These are phyloP conservation scores for Calcarius lapponicus DNA, from an alignment of 2,797 vertebrate genomes.

Conservation along the genomic window DNA sequence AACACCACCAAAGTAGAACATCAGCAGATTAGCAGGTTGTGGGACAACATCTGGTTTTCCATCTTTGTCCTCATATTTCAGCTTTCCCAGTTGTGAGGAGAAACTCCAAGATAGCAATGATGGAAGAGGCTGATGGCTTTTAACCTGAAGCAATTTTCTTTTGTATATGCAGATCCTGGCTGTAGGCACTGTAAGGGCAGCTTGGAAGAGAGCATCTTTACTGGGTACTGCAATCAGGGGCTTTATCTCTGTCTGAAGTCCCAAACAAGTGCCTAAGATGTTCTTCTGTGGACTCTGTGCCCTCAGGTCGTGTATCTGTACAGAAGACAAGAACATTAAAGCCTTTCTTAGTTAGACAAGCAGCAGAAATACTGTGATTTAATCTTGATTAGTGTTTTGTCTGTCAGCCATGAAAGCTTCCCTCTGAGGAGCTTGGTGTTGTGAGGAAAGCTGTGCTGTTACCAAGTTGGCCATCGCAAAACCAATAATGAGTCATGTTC, in stretches of 20 bases:
- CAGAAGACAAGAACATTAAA: neutral
- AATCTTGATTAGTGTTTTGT: neutral
- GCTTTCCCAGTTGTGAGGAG: neutral
- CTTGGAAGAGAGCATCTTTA: neutral
- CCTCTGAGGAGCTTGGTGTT: neutral
- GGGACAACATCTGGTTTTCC: neutral
- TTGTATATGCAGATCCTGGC: neutral
- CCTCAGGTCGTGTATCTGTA: slow-evolving; percentile 33
- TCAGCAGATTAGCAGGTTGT: neutral
- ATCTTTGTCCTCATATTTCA: neutral
- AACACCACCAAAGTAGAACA: neutral
- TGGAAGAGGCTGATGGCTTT: neutral
- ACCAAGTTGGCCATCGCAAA: neutral
- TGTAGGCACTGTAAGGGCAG: neutral
- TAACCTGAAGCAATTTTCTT: neutral
- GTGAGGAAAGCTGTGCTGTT: neutral
- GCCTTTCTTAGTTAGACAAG: neutral
- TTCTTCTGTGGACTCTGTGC: slow-evolving; percentile 18
- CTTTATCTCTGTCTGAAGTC: slow-evolving; percentile 25
- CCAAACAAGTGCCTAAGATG: slow-evolving; percentile 7
- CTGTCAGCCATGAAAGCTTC: neutral
- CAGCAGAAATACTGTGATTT: neutral
- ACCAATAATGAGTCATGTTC: neutral
- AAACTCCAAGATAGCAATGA: neutral
- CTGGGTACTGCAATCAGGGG: slow-evolving; percentile 70